Percentiles rank a stretch among this genome's conserved stretches.
These are phyloP conservation scores for Cydia strobilella DNA, from an alignment of 1,140 invertebrate genomes.

Conservation along the genomic window DNA sequence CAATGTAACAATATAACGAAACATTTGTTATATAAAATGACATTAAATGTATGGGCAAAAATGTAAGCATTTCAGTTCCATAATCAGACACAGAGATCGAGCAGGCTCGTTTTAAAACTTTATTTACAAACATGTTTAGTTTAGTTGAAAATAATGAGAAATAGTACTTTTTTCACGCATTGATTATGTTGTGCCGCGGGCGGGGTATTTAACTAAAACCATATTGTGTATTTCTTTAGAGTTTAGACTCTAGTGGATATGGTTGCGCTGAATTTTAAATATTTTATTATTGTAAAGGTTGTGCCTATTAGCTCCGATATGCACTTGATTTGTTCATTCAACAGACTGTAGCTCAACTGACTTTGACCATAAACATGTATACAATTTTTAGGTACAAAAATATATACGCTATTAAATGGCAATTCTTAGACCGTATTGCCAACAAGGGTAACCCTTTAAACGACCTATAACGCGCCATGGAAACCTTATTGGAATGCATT, in stretches of 20 bases:
- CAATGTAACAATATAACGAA: neutral
- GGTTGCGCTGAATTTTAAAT: neutral
- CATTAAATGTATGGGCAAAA: too few relatives aligned
- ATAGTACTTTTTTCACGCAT: too few relatives aligned
- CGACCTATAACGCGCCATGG: too few relatives aligned
- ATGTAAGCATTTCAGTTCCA: too few relatives aligned
- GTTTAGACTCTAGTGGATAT: neutral
- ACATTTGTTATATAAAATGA: neutral
- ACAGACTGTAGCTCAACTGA: neutral
- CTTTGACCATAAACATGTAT: neutral
- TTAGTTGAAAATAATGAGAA: too few relatives aligned
- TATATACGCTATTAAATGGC: too few relatives aligned
- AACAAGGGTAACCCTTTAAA: too few relatives aligned
- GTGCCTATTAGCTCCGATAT: conserved; percentile 20
- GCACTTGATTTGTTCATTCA: conserved; percentile 7
- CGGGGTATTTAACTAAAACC: neutral
- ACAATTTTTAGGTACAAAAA: neutral
- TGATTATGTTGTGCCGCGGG: neutral
- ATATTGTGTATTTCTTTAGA: neutral
- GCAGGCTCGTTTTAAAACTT: too few relatives aligned
- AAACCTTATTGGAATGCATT: too few relatives aligned
- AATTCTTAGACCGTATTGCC: too few relatives aligned
- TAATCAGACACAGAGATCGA: too few relatives aligned
- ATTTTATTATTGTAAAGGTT: conserved; percentile 17
- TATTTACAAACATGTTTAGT: too few relatives aligned